Percentiles rank a stretch among this genome's conserved stretches.
phyloP scores from a whole-genome alignment of 2,888 invertebrate species.

The Ectemnius cavifrons region DNA sequence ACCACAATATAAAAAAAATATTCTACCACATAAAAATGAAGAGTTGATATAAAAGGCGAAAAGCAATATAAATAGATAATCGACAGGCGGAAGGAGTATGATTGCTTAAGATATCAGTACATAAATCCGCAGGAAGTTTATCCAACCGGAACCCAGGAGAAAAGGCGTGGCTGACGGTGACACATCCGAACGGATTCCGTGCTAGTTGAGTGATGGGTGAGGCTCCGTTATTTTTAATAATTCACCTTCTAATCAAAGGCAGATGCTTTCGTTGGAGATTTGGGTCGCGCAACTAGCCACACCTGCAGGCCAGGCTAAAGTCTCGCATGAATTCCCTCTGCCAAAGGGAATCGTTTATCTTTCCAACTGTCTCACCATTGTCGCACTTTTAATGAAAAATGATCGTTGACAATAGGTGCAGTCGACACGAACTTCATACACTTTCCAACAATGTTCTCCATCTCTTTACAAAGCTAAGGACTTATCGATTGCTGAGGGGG shows the following conservation, averaged over 20 bases:
- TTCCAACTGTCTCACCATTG: constrained; percentile 11
- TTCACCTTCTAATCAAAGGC: constrained; percentile 19
- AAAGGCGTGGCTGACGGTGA: not conserved
- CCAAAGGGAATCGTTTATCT: constrained; percentile 13
- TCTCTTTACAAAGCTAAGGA: too few species aligned
- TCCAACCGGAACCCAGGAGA: not conserved
- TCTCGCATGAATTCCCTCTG: not conserved
- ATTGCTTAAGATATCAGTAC: too few species aligned
- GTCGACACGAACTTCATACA: not conserved
- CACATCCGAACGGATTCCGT: not conserved
- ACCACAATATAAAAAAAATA: not conserved
- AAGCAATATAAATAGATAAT: too few species aligned
- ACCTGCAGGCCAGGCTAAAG: constrained; percentile 24
- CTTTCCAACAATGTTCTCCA: too few species aligned
- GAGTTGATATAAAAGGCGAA: too few species aligned
- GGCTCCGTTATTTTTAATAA: constrained; percentile 30
- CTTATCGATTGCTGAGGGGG: not conserved
- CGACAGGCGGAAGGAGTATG: too few species aligned
- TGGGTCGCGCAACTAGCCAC: constrained; percentile 37
- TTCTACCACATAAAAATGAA: too few species aligned
- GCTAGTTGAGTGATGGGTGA: constrained; percentile 12
- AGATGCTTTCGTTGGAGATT: constrained; percentile 35
- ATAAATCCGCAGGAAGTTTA: too few species aligned
- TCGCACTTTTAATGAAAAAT: constrained; percentile 30
- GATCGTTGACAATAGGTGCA: constrained; percentile 16